Conservation (phyloP, 2,797 vertebrate species). For the Tympanoctomys barrerae region DNA sequence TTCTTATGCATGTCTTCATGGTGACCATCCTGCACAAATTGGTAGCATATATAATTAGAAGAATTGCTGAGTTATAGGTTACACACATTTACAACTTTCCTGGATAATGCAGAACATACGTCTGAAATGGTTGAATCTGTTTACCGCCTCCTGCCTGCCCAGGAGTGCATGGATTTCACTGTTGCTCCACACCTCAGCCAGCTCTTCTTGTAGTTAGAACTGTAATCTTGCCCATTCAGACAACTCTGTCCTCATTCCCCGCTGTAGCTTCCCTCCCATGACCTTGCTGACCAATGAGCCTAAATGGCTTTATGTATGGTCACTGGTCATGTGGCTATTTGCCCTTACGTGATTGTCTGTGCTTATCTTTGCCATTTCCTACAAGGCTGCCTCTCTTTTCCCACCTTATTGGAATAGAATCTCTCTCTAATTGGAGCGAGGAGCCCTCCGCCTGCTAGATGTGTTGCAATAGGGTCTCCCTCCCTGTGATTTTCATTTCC, state of each 20-base stretch:
- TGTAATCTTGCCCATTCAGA: not conserved
- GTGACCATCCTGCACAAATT: not conserved
- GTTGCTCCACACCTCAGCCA: not conserved
- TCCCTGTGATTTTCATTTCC: conserved; percentile 34
- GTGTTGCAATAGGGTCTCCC: not conserved
- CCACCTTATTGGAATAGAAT: not conserved
- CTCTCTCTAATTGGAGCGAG: not conserved
- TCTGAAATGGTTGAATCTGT: not conserved
- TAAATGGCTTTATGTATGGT: not conserved
- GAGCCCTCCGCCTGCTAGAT: not conserved
- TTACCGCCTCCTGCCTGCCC: not conserved
- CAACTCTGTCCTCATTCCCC: not conserved
- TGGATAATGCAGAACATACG: not conserved
- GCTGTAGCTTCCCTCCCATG: not conserved
- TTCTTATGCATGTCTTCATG: not conserved
- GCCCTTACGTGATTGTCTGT: not conserved
- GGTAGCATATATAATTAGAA: not conserved
- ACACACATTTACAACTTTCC: not conserved
- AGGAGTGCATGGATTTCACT: not conserved
- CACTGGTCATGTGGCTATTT: not conserved
- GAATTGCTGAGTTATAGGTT: not conserved
- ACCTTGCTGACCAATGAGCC: not conserved
- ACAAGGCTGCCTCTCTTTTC: not conserved
- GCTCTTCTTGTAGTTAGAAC: not conserved
- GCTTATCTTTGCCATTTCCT: not conserved